These are phyloP conservation scores for Holacanthus passer DNA, from an alignment of 2,113 vertebrate genomes.

Conservation along the genomic window DNA sequence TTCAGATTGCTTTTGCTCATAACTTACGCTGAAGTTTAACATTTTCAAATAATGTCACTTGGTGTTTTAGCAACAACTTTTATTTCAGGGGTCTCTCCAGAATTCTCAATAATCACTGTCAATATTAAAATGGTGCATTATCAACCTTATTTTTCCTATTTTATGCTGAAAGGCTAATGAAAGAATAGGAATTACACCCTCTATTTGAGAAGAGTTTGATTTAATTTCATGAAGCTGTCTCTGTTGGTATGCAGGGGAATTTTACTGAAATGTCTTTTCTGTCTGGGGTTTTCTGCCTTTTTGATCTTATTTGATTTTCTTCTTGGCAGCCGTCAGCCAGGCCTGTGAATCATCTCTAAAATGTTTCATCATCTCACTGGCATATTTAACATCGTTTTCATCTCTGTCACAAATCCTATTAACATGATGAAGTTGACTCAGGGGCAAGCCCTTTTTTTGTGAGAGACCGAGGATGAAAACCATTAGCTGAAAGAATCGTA, in stretches of 20 bases:
- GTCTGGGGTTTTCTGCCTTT: slow-evolving; percentile 18
- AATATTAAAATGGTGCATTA: background rate
- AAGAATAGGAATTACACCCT: background rate
- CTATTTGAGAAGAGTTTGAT: slow-evolving; percentile 1
- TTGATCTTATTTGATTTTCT: slow-evolving; percentile 40
- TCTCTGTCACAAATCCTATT: slow-evolving; percentile 61
- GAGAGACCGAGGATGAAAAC: slow-evolving; percentile 23
- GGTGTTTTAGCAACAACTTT: slow-evolving; percentile 19
- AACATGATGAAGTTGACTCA: slow-evolving; percentile 47
- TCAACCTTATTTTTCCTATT: background rate
- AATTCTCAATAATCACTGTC: background rate
- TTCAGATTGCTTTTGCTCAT: slow-evolving; percentile 2
- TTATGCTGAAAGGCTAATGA: background rate
- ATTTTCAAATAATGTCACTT: background rate
- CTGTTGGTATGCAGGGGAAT: background rate
- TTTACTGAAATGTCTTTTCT: slow-evolving; percentile 14
- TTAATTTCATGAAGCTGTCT: background rate
- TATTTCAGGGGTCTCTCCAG: background rate
- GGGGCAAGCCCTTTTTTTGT: slow-evolving; percentile 51
- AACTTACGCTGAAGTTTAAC: background rate
- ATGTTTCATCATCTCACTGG: slow-evolving; percentile 50
- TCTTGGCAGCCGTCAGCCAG: slow-evolving; percentile 32
- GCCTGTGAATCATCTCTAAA: slow-evolving; percentile 46
- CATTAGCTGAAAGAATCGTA: slow-evolving; percentile 15
- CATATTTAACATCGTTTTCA: slow-evolving; percentile 48